A percentile compares a stretch with the other conserved stretches of the same genome.
phyloP scores from a whole-genome alignment of 2,888 invertebrate species.

The Lasioglossum villosulum region DNA sequence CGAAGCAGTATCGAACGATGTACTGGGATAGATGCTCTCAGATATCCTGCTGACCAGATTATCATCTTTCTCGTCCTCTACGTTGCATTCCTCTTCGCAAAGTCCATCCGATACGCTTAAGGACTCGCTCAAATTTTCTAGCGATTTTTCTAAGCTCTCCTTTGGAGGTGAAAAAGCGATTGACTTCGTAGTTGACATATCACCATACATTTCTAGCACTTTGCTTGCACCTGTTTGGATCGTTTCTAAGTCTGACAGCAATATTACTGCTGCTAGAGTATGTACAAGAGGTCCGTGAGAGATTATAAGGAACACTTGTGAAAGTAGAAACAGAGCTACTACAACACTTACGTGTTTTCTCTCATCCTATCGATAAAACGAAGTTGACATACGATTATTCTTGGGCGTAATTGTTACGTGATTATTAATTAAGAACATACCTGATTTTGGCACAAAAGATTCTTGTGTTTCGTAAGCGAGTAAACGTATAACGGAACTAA shows the following conservation, averaged over 20 bases:
- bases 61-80: conserved; percentile 33
- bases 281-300: conserved; percentile 96
- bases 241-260: conserved; percentile 92
- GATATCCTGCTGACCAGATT: conserved; percentile 31
- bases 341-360: conserved; percentile 89
- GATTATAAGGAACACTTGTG: conserved; percentile 97
- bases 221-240: conserved; percentile 89
- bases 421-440: conserved; percentile 77
- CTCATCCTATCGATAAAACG: conserved; percentile 75
- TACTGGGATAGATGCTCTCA: conserved; percentile 65
- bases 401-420: background rate
- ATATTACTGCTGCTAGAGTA: conserved; percentile 94
- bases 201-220: conserved; percentile 88
- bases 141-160: conserved; percentile 91
- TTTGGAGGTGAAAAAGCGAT: conserved; percentile 90
- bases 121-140: conserved; percentile 85
- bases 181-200: conserved; percentile 84
- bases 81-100: conserved; percentile 45
- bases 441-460: conserved; percentile 78
- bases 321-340: conserved; percentile 95
- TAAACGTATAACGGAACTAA: conserved; percentile 97
- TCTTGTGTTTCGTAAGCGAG: conserved; percentile 88
- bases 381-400: conserved; percentile 14
- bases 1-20: conserved; percentile 58
- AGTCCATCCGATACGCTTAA: conserved; percentile 59